phyloP scores from a whole-genome alignment of 2,797 vertebrate species.

The Valencia hispanica region DNA sequence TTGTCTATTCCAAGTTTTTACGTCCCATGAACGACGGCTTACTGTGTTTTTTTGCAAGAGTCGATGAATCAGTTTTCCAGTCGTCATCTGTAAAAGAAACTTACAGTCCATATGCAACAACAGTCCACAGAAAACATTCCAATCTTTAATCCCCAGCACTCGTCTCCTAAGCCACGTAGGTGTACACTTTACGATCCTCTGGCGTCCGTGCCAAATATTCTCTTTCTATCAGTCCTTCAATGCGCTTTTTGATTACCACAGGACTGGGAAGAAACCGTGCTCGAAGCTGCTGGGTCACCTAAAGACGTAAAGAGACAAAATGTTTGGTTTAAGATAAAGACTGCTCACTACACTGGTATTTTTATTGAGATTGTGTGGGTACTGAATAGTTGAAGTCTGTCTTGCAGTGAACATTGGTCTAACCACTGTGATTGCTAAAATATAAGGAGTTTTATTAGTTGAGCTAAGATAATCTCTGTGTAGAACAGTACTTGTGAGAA shows the following conservation, averaged over 20 bases:
- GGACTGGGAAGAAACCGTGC: slow-evolving; percentile 97
- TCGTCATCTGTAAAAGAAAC: slow-evolving; percentile 90
- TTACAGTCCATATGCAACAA: slow-evolving; percentile 95
- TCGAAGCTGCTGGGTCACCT: slow-evolving; percentile 98
- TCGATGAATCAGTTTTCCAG: slow-evolving; percentile 71
- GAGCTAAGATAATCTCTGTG: background rate
- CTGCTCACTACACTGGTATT: background rate
- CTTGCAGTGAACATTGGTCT: background rate
- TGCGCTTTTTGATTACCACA: slow-evolving; percentile 99
- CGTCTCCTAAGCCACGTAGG: slow-evolving; percentile 92
- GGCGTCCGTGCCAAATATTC: slow-evolving; percentile 99
- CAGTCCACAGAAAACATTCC: slow-evolving; percentile 83
- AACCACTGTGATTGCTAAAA: no score
- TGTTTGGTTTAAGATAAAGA: background rate
- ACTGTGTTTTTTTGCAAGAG: slow-evolving; percentile 76
- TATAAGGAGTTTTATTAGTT: background rate
- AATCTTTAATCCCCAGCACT: slow-evolving; percentile 58
- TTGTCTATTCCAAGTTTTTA: slow-evolving; percentile 70
- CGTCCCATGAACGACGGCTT: slow-evolving; percentile 63
- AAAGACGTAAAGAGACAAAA: slow-evolving; percentile 46
- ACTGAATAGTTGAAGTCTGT: background rate
- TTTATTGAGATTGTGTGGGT: background rate
- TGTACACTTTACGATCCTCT: slow-evolving; percentile 99
- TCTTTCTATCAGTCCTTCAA: slow-evolving; percentile 99
- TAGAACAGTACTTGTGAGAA: background rate